Evolutionary conservation across 2,113 vertebrate species (phyloP).

Genomic region (Sceloporus tristichus): DNA sequence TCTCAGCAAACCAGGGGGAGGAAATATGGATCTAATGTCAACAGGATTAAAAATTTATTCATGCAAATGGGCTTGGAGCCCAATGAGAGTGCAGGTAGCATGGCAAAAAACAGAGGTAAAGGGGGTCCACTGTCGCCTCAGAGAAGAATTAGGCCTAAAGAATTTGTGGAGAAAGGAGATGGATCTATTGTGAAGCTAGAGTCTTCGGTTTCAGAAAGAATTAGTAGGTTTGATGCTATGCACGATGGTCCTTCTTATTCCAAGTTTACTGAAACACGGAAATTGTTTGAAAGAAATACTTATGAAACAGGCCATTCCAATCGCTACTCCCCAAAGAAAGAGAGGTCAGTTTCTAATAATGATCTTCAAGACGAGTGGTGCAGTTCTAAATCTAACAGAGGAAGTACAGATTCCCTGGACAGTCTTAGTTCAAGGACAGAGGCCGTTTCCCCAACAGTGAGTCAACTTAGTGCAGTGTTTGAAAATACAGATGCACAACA

Average conservation of each 20-base stretch:
- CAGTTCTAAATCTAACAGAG: slow-evolving; percentile 88
- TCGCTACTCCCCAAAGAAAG: slow-evolving; percentile 87
- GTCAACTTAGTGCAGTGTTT: slow-evolving; percentile 96
- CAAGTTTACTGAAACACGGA: slow-evolving; percentile 95
- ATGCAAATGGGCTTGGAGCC: slow-evolving; percentile 97
- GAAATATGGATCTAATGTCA: slow-evolving; percentile 96
- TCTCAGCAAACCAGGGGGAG: slow-evolving; percentile 90
- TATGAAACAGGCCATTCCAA: slow-evolving; percentile 85
- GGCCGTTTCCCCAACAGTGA: slow-evolving; percentile 94
- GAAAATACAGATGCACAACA: slow-evolving; percentile 87
- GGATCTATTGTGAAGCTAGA: slow-evolving; percentile 89
- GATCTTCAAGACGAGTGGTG: slow-evolving; percentile 91
- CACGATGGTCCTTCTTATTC: slow-evolving; percentile 84
- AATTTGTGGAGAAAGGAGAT: slow-evolving; percentile 90
- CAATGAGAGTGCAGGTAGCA: slow-evolving; percentile 72
- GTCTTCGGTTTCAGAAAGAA: slow-evolving; percentile 85
- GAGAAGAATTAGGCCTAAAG: slow-evolving; percentile 87
- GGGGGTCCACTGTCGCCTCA: slow-evolving; percentile 85
- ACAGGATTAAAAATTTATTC: slow-evolving; percentile 98
- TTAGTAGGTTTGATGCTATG: slow-evolving; percentile 84
- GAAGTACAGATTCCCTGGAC: slow-evolving; percentile 95
- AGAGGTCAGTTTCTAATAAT: slow-evolving; percentile 82
- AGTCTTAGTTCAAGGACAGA: slow-evolving; percentile 95
- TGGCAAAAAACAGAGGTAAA: slow-evolving; percentile 77
- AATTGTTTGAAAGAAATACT: slow-evolving; percentile 92